A percentile compares a stretch with the other conserved stretches of the same genome.
These are phyloP conservation scores for Listronotus bonariensis DNA, from an alignment of 1,140 invertebrate genomes.

Conservation along the genomic window DNA sequence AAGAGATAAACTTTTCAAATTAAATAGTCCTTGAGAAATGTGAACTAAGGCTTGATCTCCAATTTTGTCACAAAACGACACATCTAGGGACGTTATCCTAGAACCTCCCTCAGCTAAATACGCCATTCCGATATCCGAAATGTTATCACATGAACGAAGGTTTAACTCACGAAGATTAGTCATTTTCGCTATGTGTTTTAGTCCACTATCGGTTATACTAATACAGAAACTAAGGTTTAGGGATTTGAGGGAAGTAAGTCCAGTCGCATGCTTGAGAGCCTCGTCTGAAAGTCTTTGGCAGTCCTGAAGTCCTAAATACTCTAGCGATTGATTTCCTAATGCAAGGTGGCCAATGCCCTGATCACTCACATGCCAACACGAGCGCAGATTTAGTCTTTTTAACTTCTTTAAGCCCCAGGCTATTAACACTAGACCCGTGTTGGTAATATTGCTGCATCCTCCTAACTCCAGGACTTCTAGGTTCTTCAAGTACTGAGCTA, in stretches of 20 bases:
- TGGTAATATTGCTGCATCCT: conserved; percentile 89
- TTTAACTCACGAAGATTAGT: conserved; percentile 82
- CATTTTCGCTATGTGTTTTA: conserved; percentile 88
- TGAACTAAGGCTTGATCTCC: conserved; percentile 86
- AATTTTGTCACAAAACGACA: conserved; percentile 95
- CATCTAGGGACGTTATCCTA: conserved; percentile 79
- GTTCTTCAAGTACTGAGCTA: conserved; percentile 85
- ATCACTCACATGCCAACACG: conserved; percentile 88
- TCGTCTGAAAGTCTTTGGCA: conserved; percentile 93
- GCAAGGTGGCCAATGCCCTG: conserved; percentile 85
- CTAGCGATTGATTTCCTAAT: conserved; percentile 73
- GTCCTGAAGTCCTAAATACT: conserved; percentile 88
- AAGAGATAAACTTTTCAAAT: conserved; percentile 80
- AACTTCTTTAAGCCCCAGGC: conserved; percentile 85
- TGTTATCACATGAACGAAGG: conserved; percentile 89
- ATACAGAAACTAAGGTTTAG: conserved; percentile 95
- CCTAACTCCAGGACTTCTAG: conserved; percentile 87
- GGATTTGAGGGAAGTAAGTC: conserved; percentile 75
- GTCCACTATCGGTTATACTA: conserved; percentile 86
- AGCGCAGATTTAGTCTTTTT: conserved; percentile 81
- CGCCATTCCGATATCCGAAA: conserved; percentile 88
- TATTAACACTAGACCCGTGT: conserved; percentile 81
- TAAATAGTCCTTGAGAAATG: conserved; percentile 85
- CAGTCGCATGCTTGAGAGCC: conserved; percentile 79
- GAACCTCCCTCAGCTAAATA: conserved; percentile 87